A percentile compares a stretch with the other conserved stretches of the same genome.
Evolutionary conservation across 2,113 vertebrate genomes (phyloP).

Genomic region (Felis chaus): DNA sequence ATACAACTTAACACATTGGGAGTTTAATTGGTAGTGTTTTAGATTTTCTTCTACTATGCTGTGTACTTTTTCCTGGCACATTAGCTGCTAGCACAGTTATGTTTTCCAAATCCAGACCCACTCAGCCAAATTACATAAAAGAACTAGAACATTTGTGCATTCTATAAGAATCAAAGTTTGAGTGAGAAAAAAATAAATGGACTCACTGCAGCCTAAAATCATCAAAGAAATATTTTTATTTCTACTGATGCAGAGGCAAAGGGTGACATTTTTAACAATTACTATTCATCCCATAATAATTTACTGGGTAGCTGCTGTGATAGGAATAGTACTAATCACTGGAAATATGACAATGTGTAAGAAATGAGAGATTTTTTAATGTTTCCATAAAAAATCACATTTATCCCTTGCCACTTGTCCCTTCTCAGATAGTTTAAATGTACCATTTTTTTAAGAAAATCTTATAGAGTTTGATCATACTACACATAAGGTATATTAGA

Average conservation of each 20-base stretch:
- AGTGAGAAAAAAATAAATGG: background rate
- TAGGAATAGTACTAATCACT: background rate
- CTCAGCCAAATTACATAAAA: background rate
- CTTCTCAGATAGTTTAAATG: background rate
- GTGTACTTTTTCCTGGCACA: background rate
- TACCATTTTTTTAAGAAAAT: constrained; percentile 6
- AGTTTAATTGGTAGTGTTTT: background rate
- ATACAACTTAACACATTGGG: background rate
- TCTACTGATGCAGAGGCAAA: background rate
- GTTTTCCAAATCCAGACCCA: constrained; percentile 32
- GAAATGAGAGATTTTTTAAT: background rate
- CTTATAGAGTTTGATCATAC: background rate
- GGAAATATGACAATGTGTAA: background rate
- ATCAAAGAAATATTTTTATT: background rate
- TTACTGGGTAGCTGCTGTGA: background rate
- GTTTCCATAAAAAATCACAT: background rate
- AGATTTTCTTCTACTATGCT: background rate
- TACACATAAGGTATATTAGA: background rate
- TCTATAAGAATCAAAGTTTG: background rate
- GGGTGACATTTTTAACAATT: background rate
- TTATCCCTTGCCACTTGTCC: background rate
- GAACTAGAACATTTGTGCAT: background rate
- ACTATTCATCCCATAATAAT: background rate
- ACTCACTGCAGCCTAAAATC: background rate
- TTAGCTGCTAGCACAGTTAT: background rate